Base-by-base conservation (phyloP, 2,888 invertebrate genomes). In the Platerodrilus igneus region DNA sequence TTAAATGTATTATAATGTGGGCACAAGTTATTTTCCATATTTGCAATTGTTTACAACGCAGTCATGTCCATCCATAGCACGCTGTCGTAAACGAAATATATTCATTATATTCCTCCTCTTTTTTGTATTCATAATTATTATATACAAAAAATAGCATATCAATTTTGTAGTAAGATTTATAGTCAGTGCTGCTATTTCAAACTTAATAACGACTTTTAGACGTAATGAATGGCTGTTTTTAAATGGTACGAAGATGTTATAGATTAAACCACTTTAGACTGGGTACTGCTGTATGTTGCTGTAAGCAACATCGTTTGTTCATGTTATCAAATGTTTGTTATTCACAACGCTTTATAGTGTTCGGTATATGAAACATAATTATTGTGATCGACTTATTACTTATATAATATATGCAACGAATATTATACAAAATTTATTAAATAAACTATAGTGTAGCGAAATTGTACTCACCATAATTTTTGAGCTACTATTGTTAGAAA, bases 331-430 rank as follows among this genome's bases (percentile, higher is more conserved):
- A 47, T 49, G 55, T 53, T 56, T 57, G 55, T 56, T 54, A 55
- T 53, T 63, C 64, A 64, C 46, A 42, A 42, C 61, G 67, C 67
- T 67, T 65, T 64, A 67, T 68, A 68, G 68, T 67, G 66, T 68
- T 68, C 66, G 64, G 65, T 66, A 66, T 66, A 65, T 64, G 66
- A 67, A 68, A 67, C 64, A 66, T 67, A 64, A 67, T n/a, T n/a
- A n/a, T 64, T 68, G 68, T 68, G 68, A 68, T 68, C 63, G 56
- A 67, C 52, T 53, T 56, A 52, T 53, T 48, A 49, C 46, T n/a
- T n/a, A n/a, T n/a, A 45, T 44, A 45, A 47, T 49, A 41, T 44
- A 45, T 48, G 48, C 48, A 52, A 50, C 50, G 48, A 47, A 48
- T 20, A 32, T 47, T 54, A 48, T 54, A 54, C 54, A 49, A 48